A percentile compares a stretch with the other conserved stretches of the same genome.
phyloP scores from a whole-genome alignment of 92 coral and sea anemone species.

The Pocillopora meandrina region DNA sequence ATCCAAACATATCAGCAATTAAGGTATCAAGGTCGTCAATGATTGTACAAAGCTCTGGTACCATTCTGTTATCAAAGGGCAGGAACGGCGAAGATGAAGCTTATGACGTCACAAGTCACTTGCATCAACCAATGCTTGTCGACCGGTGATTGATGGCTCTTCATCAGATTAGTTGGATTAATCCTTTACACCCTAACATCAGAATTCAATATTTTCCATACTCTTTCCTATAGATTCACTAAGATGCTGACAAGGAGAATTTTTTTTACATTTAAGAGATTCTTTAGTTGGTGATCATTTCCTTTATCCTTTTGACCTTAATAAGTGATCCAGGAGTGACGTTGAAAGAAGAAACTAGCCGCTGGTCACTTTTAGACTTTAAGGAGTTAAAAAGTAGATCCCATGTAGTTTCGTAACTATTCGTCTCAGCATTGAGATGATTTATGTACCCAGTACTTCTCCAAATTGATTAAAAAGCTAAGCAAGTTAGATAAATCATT shows the following conservation, averaged over 20 bases:
- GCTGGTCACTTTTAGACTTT: too few relatives aligned
- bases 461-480: constrained; percentile 7
- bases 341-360: too few relatives aligned
- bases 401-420: background rate
- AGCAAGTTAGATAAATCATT: background rate
- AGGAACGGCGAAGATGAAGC: background rate
- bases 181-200: too few relatives aligned
- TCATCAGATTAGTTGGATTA: background rate
- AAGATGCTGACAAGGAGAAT: too few relatives aligned
- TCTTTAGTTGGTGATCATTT: too few relatives aligned
- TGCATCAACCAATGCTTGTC: background rate
- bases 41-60: background rate
- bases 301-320: too few relatives aligned
- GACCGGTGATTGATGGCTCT: background rate
- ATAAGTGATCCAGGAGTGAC: too few relatives aligned
- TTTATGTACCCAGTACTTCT: constrained; percentile 12
- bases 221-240: too few relatives aligned
- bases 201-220: too few relatives aligned
- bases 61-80: background rate
- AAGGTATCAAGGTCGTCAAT: background rate
- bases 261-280: too few relatives aligned
- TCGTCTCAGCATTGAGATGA: constrained; percentile 8
- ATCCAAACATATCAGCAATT: background rate
- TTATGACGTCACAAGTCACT: constrained; percentile 1
- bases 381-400: background rate